Evolutionary conservation across 2,797 vertebrate genomes (phyloP).

Genomic region (Sorex maritimensis): DNA sequence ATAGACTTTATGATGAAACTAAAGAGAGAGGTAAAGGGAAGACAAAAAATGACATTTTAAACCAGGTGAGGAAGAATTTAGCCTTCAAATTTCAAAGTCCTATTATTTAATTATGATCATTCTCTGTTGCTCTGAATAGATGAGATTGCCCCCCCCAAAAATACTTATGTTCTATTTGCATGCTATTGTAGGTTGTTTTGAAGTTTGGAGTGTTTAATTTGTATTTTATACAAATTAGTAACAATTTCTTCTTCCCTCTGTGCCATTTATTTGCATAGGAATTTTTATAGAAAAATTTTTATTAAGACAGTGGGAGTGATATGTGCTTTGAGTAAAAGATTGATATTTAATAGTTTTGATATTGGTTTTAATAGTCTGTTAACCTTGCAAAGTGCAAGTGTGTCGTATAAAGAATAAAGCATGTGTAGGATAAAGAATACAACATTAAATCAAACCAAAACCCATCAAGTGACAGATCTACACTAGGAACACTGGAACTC

Average conservation of each 20-base stretch:
- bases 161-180: neutral
- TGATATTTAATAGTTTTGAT: neutral
- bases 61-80: neutral
- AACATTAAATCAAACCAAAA: conserved; percentile 9
- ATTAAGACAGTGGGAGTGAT: neutral
- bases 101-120: neutral
- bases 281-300: neutral
- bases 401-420: too few species aligned
- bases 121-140: neutral
- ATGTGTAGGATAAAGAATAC: neutral
- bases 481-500: neutral
- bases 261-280: neutral
- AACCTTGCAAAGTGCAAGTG: neutral
- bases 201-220: neutral
- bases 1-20: neutral
- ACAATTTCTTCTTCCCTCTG: neutral
- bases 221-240: neutral
- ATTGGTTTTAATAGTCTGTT: neutral
- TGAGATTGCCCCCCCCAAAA: neutral
- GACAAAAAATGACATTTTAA: neutral
- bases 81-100: conserved; percentile 3
- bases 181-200: neutral
- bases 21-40: neutral
- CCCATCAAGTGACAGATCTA: neutral
- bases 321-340: neutral